phyloP scores from a whole-genome alignment of 2,797 vertebrate genomes.

The Garrulus glandarius region DNA sequence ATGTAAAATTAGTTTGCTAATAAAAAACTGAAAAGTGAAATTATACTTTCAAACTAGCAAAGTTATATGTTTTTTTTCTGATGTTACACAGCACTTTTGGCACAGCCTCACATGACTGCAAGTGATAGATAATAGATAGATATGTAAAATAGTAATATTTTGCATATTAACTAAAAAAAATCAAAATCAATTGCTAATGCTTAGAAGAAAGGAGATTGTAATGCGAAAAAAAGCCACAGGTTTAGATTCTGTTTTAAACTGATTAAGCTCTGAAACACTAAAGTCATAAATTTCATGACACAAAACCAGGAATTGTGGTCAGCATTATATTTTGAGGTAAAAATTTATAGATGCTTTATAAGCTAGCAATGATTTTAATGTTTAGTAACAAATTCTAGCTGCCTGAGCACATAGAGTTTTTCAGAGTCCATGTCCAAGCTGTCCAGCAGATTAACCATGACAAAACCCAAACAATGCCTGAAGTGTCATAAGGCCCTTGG shows the following conservation, averaged over 20 bases:
- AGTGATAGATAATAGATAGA: not conserved
- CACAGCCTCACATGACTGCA: not conserved
- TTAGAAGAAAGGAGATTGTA: not conserved
- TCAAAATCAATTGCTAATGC: not conserved
- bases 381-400: not conserved
- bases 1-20: not conserved
- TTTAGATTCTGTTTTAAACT: not conserved
- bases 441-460: not conserved
- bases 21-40: not conserved
- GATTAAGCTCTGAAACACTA: not conserved
- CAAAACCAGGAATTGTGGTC: not conserved
- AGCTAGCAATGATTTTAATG: not conserved
- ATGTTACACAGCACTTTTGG: not conserved
- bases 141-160: not conserved
- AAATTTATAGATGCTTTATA: not conserved
- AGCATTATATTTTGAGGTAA: not conserved
- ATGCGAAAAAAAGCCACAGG: not conserved
- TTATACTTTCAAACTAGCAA: not conserved
- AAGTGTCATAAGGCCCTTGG: not conserved
- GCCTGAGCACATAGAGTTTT: not conserved
- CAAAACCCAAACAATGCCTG: fast-evolving
- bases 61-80: not conserved
- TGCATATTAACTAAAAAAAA: not conserved
- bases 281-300: not conserved
- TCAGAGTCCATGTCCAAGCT: fast-evolving